Base-by-base conservation (phyloP, 2,113 vertebrate species). In the Solea solea region DNA sequence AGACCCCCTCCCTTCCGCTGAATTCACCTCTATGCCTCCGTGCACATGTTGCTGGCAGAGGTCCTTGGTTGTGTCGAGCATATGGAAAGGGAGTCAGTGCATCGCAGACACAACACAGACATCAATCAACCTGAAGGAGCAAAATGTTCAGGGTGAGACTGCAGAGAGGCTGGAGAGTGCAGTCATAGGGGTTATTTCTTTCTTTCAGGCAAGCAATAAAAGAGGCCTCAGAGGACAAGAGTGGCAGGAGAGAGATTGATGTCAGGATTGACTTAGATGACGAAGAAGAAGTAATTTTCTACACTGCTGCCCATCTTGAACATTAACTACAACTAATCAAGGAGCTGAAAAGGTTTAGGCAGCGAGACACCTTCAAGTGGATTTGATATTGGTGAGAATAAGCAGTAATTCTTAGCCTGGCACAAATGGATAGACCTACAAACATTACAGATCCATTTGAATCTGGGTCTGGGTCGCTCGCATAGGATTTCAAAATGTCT, bases 41-140 rank as follows among this genome's bases (percentile, higher is more conserved):
- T 42, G 42, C 57, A 11, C 55, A 67, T 15, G 0, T 52, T 39
- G 49, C 50, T 28, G 16, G 74, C 62, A 74, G 70, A 64, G 25
- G 46, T 56, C 39, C 53, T 40, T 10, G 55, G 21, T 42, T 6
- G 28, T 66, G 69, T 77, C 2, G 0, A 81, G 67, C 76, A 86
- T 74, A 89, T 76, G 74, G 76, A 82, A 72, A 79, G 82, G 51
- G 70, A 82, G 62, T 80, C 61, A 72, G 54, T 25, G 9, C 66
- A 64, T 83, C 73, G 41, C 52, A 72, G 74, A 84, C 81, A 89
- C 78, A 88, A 86, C 82, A 88, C 68, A 84, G 74, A 86, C 74
- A 92, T 89, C 81, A 85, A 81, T 89, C 73, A 89, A 28, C 52
- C 12, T 57, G 56, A 74, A 56, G 54, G 16, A 59, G 57, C 34